Evolutionary conservation across 2,888 invertebrate genomes (phyloP).

Genomic region (Synergus gifuensis): DNA sequence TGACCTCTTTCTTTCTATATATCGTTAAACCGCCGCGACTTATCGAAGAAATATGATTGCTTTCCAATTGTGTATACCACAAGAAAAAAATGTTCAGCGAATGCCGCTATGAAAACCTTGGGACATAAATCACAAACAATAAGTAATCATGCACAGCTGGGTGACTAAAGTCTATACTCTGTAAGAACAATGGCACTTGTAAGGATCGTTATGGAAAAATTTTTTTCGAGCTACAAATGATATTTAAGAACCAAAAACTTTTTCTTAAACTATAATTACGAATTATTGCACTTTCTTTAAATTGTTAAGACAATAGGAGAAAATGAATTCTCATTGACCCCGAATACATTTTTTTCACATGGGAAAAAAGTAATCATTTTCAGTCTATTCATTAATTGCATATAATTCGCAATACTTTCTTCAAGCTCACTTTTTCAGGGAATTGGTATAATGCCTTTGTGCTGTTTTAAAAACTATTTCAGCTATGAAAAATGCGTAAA

Average conservation of each 20-base stretch:
- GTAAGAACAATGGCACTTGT: constrained; percentile 28
- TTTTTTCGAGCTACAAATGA: background rate
- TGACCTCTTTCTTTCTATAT: constrained; percentile 22
- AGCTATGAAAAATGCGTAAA: background rate
- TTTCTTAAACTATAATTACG: too few relatives aligned
- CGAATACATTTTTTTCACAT: background rate
- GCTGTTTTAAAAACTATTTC: background rate
- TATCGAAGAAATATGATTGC: constrained; percentile 38
- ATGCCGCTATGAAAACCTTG: constrained; percentile 27
- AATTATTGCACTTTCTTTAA: background rate
- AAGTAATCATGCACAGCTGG: constrained; percentile 28
- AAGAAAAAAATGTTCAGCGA: constrained; percentile 1
- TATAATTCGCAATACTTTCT: background rate
- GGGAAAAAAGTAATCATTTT: background rate
- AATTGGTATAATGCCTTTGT: background rate
- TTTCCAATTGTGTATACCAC: constrained; percentile 27
- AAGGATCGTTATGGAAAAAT: background rate
- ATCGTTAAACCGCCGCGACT: background rate
- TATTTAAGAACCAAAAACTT: too few relatives aligned
- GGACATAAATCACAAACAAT: constrained; percentile 15
- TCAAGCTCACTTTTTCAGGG: background rate
- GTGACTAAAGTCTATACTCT: background rate
- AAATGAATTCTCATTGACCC: constrained; percentile 28
- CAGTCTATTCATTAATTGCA: background rate
- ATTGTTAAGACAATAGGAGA: constrained; percentile 13